A percentile compares a stretch with the other conserved stretches of the same genome.
These are phyloP conservation scores for Homarus americanus DNA, from an alignment of 1,140 invertebrate genomes.

Conservation along the genomic window DNA sequence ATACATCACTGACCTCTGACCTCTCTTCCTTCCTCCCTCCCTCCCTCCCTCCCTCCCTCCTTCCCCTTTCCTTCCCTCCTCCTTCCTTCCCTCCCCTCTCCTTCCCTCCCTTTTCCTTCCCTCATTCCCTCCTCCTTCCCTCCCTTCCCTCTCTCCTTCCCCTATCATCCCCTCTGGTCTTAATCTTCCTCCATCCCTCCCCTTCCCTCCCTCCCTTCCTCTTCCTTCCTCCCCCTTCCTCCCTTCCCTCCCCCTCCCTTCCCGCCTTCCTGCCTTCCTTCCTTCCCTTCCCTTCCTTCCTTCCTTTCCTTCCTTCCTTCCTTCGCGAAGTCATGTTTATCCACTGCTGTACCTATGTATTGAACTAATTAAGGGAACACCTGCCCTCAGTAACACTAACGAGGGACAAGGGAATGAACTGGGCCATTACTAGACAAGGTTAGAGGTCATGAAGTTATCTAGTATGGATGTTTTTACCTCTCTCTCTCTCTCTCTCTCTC, in stretches of 20 bases:
- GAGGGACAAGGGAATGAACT: no score
- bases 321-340: no score
- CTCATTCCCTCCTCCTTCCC: background rate
- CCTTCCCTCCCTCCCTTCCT: background rate
- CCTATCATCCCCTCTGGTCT: background rate
- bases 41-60: background rate
- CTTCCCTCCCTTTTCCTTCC: background rate
- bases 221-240: background rate
- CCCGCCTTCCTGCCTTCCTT: background rate
- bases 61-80: background rate
- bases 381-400: no score
- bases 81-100: background rate
- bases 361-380: background rate
- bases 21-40: background rate
- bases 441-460: background rate
- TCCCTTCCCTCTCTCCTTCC: background rate
- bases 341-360: no score
- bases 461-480: background rate
- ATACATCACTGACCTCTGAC: background rate
- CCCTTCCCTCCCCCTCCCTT: background rate
- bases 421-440: no score
- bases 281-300: background rate
- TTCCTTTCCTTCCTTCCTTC: background rate
- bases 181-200: background rate
- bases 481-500: constrained; percentile 29